A percentile compares a stretch with the other conserved stretches of the same genome.
phyloP scores from a whole-genome alignment of 2,797 vertebrate species.

The Epinephelus awoara region DNA sequence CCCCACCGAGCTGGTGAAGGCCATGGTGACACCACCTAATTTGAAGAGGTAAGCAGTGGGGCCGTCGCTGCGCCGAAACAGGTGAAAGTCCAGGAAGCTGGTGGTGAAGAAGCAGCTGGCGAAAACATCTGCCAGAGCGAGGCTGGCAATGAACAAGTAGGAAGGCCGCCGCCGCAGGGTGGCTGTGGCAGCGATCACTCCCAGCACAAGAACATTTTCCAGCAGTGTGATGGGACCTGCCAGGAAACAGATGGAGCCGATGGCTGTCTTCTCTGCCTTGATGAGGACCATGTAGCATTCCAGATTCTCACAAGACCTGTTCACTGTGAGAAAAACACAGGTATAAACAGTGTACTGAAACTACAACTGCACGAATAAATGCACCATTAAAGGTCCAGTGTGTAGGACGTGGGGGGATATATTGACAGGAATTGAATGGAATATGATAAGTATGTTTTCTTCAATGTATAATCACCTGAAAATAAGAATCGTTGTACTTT shows the following conservation, averaged over 20 bases:
- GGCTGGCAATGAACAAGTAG: slow-evolving; percentile 92
- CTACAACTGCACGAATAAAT: neutral
- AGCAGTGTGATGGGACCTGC: slow-evolving; percentile 89
- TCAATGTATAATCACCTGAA: no score
- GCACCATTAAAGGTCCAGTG: neutral
- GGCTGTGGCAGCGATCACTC: slow-evolving; percentile 86
- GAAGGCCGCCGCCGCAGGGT: slow-evolving; percentile 89
- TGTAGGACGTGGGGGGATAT: no score
- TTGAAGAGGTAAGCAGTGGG: slow-evolving; percentile 89
- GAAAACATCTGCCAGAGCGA: slow-evolving; percentile 91
- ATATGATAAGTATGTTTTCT: no score
- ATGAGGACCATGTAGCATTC: slow-evolving; percentile 90
- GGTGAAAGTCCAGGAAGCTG: slow-evolving; percentile 93
- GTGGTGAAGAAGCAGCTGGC: slow-evolving; percentile 91
- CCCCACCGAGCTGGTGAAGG: slow-evolving; percentile 93
- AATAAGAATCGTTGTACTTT: no score
- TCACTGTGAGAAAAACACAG: slow-evolving; percentile 55
- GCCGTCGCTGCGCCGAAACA: slow-evolving; percentile 75
- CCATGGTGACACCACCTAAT: slow-evolving; percentile 91
- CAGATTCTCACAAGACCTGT: slow-evolving; percentile 70
- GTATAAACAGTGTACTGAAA: neutral
- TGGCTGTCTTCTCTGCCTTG: slow-evolving; percentile 77
- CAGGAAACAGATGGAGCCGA: slow-evolving; percentile 87
- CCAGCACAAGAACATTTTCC: slow-evolving; percentile 89
- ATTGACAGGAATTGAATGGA: no score